phyloP scores from a whole-genome alignment of 1,140 invertebrate species.

The Cydia splendana region DNA sequence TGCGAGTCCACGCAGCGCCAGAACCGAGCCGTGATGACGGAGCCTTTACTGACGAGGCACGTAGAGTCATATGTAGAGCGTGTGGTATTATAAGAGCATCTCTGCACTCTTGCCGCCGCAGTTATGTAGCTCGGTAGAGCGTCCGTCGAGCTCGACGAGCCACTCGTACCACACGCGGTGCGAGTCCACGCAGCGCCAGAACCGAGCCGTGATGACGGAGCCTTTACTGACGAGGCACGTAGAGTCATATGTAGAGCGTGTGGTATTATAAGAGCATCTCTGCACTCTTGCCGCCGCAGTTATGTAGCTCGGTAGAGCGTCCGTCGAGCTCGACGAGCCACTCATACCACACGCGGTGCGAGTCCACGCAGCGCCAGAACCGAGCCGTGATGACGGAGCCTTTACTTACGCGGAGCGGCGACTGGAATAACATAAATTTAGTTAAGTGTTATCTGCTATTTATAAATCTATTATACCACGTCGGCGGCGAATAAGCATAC shows the following conservation, averaged over 20 bases:
- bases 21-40: too few species aligned
- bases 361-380: slow-evolving; percentile 91
- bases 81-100: slow-evolving; percentile 64
- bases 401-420: slow-evolving; percentile 86
- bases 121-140: slow-evolving; percentile 54
- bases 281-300: slow-evolving; percentile 67
- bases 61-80: too few species aligned
- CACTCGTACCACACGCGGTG: too few species aligned
- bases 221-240: slow-evolving; percentile 45
- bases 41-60: too few species aligned
- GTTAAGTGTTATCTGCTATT: too few species aligned
- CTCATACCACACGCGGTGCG: slow-evolving; percentile 97
- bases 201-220: too few species aligned
- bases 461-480: too few species aligned
- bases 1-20: too few species aligned
- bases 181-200: too few species aligned
- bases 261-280: slow-evolving; percentile 71
- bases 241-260: too few species aligned
- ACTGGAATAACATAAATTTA: slow-evolving; percentile 75
- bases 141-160: too few species aligned
- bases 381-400: slow-evolving; percentile 88
- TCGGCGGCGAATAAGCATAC: too few species aligned
- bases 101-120: slow-evolving; percentile 67
- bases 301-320: slow-evolving; percentile 59
- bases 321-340: slow-evolving; percentile 86